Conservation (phyloP, 1,140 invertebrate species). For the Aculops lycopersici region DNA sequence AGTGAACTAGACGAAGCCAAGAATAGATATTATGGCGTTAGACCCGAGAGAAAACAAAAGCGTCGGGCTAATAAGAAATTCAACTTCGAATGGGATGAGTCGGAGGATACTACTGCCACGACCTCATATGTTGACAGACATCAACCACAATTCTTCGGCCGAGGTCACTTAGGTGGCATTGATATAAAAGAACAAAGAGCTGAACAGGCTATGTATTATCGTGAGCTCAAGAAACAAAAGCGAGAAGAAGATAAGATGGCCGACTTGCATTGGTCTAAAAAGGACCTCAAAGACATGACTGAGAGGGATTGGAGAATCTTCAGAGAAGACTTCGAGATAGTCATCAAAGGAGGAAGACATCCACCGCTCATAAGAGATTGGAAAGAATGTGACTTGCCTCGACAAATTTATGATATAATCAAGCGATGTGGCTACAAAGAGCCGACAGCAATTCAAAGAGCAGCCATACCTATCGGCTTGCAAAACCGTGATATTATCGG, state of each 20-base stretch:
- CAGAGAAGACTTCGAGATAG: constrained; percentile 95
- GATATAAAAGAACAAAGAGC: constrained; percentile 22
- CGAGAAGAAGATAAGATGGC: constrained; percentile 94
- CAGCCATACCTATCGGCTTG: constrained; percentile 93
- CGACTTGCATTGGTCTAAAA: constrained; percentile 94
- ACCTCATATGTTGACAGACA: constrained; percentile 85
- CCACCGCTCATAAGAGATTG: constrained; percentile 79
- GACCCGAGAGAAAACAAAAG: constrained; percentile 69
- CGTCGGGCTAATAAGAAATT: constrained; percentile 81
- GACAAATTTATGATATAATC: constrained; percentile 74
- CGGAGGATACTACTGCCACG: constrained; percentile 87
- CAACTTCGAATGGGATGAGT: constrained; percentile 98
- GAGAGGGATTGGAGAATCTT: constrained; percentile 99
- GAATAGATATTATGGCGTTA: constrained; percentile 47
- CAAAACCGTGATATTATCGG: constrained; percentile 97
- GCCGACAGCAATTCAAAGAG: constrained; percentile 90
- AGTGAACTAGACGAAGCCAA: constrained; percentile 62
- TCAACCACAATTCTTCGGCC: constrained; percentile 64
- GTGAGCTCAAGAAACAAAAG: constrained; percentile 68
- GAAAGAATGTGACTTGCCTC: constrained; percentile 68
- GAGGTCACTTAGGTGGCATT: constrained; percentile 87
- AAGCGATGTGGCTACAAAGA: constrained; percentile 22
- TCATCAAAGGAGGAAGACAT: constrained; percentile 78
- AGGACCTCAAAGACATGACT: constrained; percentile 72
- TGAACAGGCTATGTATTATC: constrained; percentile 53